phyloP scores from a whole-genome alignment of 2,888 invertebrate species.

The Polydrusus tereticollis region DNA sequence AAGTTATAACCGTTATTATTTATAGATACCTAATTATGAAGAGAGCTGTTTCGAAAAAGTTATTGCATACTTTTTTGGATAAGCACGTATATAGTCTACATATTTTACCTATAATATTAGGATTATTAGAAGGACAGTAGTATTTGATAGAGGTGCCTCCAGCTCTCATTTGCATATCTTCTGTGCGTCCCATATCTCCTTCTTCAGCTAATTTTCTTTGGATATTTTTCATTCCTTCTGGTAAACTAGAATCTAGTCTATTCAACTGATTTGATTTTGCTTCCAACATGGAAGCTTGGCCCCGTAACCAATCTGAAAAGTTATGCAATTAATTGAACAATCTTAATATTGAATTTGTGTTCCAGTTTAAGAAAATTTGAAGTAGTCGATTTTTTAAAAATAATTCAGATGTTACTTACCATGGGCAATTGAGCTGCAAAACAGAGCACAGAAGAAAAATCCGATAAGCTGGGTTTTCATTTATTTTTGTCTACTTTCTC shows the following conservation, averaged over 20 bases:
- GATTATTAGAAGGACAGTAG: background rate
- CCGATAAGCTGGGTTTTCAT: background rate
- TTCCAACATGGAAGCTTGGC: background rate
- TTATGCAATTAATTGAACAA: background rate
- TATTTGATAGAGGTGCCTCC: background rate
- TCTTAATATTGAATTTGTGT: too few relatives aligned
- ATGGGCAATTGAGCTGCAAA: background rate
- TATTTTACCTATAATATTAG: background rate
- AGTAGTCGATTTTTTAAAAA: too few relatives aligned
- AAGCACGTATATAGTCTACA: background rate
- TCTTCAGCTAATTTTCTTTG: background rate
- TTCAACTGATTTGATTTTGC: background rate
- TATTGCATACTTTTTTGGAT: background rate
- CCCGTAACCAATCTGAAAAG: conserved; percentile 1
- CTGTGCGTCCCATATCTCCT: background rate
- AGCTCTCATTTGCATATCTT: background rate
- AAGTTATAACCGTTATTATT: background rate
- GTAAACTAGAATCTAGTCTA: background rate
- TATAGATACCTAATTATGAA: background rate
- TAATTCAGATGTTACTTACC: background rate
- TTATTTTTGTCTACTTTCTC: too few relatives aligned
- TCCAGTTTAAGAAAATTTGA: too few relatives aligned
- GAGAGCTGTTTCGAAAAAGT: background rate
- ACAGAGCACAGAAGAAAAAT: background rate
- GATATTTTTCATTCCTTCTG: background rate